phyloP scores from a whole-genome alignment of 2,797 vertebrate genomes.

The Cossypha niveicapilla region DNA sequence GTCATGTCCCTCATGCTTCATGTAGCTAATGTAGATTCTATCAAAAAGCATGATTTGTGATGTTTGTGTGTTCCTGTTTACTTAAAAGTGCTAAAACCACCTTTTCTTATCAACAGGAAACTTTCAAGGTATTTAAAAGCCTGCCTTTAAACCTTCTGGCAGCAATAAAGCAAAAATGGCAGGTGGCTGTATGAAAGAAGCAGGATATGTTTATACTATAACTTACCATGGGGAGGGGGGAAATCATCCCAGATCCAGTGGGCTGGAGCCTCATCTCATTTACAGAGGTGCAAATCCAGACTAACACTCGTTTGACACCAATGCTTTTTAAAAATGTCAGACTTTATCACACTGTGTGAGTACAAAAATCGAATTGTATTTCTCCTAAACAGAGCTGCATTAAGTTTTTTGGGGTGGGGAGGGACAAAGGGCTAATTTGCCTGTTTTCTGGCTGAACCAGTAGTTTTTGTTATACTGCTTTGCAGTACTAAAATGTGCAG shows the following conservation, averaged over 20 bases:
- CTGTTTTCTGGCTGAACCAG: background rate
- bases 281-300: background rate
- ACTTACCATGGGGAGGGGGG: background rate
- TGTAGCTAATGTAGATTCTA: slow-evolving; percentile 60
- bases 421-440: background rate
- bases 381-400: background rate
- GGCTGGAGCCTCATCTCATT: background rate
- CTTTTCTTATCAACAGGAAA: slow-evolving; percentile 77
- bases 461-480: background rate
- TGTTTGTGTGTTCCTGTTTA: slow-evolving; percentile 65
- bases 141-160: slow-evolving; percentile 66
- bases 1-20: slow-evolving; percentile 13
- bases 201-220: slow-evolving; percentile 58
- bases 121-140: slow-evolving; percentile 76
- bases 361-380: background rate
- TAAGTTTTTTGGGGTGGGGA: background rate
- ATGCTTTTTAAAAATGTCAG: background rate
- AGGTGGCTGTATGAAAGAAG: slow-evolving; percentile 69
- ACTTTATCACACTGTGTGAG: background rate
- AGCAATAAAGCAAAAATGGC: slow-evolving; percentile 70
- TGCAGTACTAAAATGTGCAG: background rate
- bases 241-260: background rate
- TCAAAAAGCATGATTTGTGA: slow-evolving; percentile 70
- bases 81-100: slow-evolving; percentile 71
- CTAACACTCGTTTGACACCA: background rate